phyloP scores from a whole-genome alignment of 2,888 invertebrate species.

The Adineta ricciae region DNA sequence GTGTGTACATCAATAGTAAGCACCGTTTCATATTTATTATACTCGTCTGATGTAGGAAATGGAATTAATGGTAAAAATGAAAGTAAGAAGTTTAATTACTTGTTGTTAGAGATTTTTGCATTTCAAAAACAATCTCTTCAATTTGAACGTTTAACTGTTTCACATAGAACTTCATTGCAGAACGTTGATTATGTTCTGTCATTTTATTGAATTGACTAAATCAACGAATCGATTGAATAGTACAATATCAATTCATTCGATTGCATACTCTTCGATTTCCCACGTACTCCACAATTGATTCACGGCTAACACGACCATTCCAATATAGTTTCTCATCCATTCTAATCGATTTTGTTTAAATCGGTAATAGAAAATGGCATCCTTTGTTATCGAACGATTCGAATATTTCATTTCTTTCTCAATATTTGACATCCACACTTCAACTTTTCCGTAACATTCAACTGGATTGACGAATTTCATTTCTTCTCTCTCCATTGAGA shows the following conservation, averaged over 20 bases:
- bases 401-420: constrained; percentile 72
- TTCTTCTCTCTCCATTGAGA: constrained; percentile 73
- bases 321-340: constrained; percentile 80
- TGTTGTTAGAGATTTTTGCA: constrained; percentile 34
- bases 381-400: constrained; percentile 72
- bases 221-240: not conserved
- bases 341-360: constrained; percentile 61
- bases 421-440: constrained; percentile 81
- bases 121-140: constrained; percentile 68
- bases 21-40: constrained; percentile 74
- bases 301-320: constrained; percentile 72
- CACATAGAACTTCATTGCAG: constrained; percentile 80
- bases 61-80: constrained; percentile 66
- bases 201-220: not conserved
- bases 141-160: constrained; percentile 69
- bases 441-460: constrained; percentile 68
- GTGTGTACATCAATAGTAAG: constrained; percentile 83
- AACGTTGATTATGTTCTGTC: constrained; percentile 57
- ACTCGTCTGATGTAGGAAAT: constrained; percentile 68
- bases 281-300: constrained; percentile 84
- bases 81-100: constrained; percentile 56
- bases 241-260: constrained; percentile 55
- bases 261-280: constrained; percentile 66
- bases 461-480: constrained; percentile 69
- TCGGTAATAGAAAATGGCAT: constrained; percentile 74